These are phyloP conservation scores for Elegia similella DNA, from an alignment of 2,888 invertebrate genomes.

Conservation along the genomic window DNA sequence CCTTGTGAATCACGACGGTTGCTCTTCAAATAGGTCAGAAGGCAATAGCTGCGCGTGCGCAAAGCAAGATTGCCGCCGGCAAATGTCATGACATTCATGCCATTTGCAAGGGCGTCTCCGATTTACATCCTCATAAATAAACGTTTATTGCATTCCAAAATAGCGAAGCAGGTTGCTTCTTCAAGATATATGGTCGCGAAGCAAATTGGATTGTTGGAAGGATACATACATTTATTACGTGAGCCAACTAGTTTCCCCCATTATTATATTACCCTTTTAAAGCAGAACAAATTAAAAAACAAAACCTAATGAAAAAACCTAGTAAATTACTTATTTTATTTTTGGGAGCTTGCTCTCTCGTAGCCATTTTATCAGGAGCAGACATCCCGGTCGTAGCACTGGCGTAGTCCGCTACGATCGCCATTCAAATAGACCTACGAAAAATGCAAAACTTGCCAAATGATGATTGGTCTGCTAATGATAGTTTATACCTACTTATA, in stretches of 20 bases:
- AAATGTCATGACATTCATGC: slow-evolving; percentile 65
- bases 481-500: no score
- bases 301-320: no score
- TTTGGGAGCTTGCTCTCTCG: background rate
- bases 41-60: slow-evolving; percentile 27
- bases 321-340: no score
- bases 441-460: background rate
- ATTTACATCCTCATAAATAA: slow-evolving; percentile 30
- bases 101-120: slow-evolving; percentile 50
- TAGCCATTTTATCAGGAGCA: background rate
- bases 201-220: background rate
- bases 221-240: no score
- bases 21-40: slow-evolving; percentile 9
- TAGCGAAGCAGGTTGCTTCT: background rate
- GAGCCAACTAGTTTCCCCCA: no score
- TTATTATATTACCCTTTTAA: no score
- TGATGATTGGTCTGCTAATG: no score
- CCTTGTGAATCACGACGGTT: slow-evolving; percentile 5
- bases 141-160: background rate
- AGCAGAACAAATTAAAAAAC: no score
- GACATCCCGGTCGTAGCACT: background rate
- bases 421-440: background rate
- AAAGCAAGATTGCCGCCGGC: slow-evolving; percentile 31
- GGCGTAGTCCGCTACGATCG: background rate
- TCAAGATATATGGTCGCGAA: background rate